A percentile compares a stretch with the other conserved stretches of the same genome.
Conservation (phyloP, 2,797 vertebrate genomes). For the Spinibarbus caldwelli region DNA sequence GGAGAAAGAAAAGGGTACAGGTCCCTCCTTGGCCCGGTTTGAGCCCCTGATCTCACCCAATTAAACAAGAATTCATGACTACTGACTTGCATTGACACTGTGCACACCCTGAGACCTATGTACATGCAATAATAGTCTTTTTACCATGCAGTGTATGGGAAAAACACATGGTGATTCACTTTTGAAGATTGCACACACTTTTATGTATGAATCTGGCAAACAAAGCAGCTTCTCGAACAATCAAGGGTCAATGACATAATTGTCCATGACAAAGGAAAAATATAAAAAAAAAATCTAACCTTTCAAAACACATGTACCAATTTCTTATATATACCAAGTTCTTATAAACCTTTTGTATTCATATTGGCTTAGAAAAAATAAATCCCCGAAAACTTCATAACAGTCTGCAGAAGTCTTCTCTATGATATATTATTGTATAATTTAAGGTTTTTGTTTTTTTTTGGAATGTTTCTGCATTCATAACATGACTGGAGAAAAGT, state of each 20-base stretch:
- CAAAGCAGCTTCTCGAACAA: neutral
- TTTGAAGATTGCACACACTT: neutral
- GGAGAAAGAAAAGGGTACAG: slow-evolving; percentile 77
- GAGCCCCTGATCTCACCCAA: slow-evolving; percentile 83
- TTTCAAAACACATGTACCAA: neutral
- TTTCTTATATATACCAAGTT: neutral
- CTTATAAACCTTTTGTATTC: neutral
- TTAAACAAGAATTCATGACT: slow-evolving; percentile 81
- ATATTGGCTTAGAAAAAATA: neutral
- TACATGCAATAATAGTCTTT: neutral
- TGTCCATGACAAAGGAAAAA: neutral
- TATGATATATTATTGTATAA: neutral
- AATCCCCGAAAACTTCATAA: no score
- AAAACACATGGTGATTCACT: neutral
- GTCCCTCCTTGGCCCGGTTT: slow-evolving; percentile 75
- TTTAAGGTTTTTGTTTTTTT: neutral
- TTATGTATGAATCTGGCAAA: neutral
- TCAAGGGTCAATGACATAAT: neutral
- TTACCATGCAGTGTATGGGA: neutral
- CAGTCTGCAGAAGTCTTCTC: neutral
- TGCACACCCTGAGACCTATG: slow-evolving; percentile 3
- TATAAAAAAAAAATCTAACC: neutral
- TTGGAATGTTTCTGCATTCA: neutral
- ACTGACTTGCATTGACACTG: slow-evolving; percentile 54
- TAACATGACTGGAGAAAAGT: neutral